phyloP scores from a whole-genome alignment of 1,140 invertebrate species.

The Drosophila ohnishii region DNA sequence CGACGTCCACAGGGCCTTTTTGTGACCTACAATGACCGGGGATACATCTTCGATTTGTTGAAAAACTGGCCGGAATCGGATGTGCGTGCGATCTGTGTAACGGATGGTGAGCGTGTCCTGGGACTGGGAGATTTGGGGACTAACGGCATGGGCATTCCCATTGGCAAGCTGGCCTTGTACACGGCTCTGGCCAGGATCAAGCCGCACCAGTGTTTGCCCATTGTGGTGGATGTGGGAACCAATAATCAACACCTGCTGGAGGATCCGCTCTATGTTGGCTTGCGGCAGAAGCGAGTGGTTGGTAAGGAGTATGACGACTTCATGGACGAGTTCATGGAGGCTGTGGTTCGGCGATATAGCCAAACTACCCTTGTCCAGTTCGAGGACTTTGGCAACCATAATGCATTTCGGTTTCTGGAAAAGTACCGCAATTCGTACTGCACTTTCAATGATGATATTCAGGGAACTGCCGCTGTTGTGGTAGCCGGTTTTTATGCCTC shows the following conservation, averaged over 20 bases:
- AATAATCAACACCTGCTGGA: slow-evolving; percentile 94
- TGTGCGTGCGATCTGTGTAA: slow-evolving; percentile 96
- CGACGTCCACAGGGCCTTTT: slow-evolving; percentile 96
- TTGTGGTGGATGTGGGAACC: slow-evolving; percentile 96
- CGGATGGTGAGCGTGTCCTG: slow-evolving; percentile 96
- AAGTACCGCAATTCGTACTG: slow-evolving; percentile 94
- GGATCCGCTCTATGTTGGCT: slow-evolving; percentile 97
- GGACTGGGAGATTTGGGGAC: slow-evolving; percentile 97
- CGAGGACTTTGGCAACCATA: slow-evolving; percentile 97
- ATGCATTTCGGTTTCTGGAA: slow-evolving; percentile 95
- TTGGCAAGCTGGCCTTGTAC: slow-evolving; percentile 96
- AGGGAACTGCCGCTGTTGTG: slow-evolving; percentile 96
- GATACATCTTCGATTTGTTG: slow-evolving; percentile 94
- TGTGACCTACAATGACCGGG: slow-evolving; percentile 97
- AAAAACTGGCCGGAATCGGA: slow-evolving; percentile 96
- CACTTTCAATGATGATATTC: slow-evolving; percentile 98
- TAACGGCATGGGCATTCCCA: slow-evolving; percentile 95
- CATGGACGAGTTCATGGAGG: slow-evolving; percentile 99
- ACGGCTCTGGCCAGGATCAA: slow-evolving; percentile 96
- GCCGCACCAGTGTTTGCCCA: slow-evolving; percentile 95
- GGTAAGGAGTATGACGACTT: slow-evolving; percentile 97
- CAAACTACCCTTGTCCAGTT: slow-evolving; percentile 96
- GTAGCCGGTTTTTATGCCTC: slow-evolving; percentile 95
- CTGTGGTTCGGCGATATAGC: slow-evolving; percentile 94
- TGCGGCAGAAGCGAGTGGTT: slow-evolving; percentile 92